Evolutionary conservation across 2,113 vertebrate species (phyloP).

Genomic region (Ahaetulla prasina): DNA sequence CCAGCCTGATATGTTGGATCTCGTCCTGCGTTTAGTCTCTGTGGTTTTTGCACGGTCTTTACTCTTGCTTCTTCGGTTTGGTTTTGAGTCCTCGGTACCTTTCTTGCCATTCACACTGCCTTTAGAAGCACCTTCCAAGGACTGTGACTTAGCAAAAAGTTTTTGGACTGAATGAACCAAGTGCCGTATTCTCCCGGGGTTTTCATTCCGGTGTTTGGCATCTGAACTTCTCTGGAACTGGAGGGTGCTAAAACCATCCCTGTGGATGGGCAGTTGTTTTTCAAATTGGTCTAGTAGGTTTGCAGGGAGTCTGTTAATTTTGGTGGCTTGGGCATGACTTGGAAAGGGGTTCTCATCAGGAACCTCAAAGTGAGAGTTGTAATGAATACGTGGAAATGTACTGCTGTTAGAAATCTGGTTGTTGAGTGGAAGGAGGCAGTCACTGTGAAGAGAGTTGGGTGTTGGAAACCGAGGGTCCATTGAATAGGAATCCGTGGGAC

Average conservation of each 20-base stretch:
- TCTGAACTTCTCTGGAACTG: conserved; percentile 87
- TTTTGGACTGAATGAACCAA: conserved; percentile 95
- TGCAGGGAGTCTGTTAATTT: conserved; percentile 85
- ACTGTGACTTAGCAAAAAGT: conserved; percentile 89
- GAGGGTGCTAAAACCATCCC: conserved; percentile 94
- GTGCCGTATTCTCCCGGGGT: conserved; percentile 93
- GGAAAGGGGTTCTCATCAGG: conserved; percentile 88
- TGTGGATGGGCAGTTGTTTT: conserved; percentile 89
- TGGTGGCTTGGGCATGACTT: conserved; percentile 81
- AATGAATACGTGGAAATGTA: conserved; percentile 96
- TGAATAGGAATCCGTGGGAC: conserved; percentile 87
- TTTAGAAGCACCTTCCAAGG: conserved; percentile 83
- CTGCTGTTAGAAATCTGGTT: conserved; percentile 94
- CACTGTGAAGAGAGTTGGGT: conserved; percentile 76
- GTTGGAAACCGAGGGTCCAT: conserved; percentile 80
- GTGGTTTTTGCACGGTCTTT: conserved; percentile 91
- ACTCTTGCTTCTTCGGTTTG: conserved; percentile 89
- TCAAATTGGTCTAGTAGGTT: conserved; percentile 96
- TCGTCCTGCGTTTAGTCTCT: conserved; percentile 86
- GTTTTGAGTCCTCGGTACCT: conserved; percentile 79
- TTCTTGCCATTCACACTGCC: conserved; percentile 84
- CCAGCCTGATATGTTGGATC: conserved; percentile 96
- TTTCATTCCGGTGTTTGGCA: conserved; percentile 90
- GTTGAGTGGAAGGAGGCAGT: conserved; percentile 89
- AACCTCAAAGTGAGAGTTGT: conserved; percentile 94